Evolutionary conservation across 1,140 invertebrate genomes (phyloP), one percentile per base, ranked within the genome.

Genomic region (Drosophila biarmipes): DNA sequence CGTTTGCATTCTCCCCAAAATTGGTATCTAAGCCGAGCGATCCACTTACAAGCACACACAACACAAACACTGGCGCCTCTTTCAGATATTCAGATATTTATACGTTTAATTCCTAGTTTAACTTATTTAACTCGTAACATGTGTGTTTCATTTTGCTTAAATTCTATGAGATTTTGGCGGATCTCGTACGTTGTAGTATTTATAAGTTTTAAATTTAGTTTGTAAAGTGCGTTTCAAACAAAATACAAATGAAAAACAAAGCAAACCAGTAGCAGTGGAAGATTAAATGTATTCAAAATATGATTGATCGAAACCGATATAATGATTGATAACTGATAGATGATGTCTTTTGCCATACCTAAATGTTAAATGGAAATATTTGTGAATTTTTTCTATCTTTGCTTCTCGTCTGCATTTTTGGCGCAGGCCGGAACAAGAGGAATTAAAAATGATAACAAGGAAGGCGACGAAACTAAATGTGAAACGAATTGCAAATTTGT

Each of bases 121-220:
- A 85, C 43, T 84, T 85, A 85, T 86, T 85, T 86, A 86, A 80
- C 48, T 73, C 59, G 73, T 85, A 85, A 86, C 67, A 57, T 76
- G 73, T 77, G 55, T 67, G 75, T 76, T 76, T 68, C 64, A 54
- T 51, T 77, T 69, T 76, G 73, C 73, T 68, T 76, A 59, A 87
- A 82, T 87, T 80, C 82, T 87, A 87, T 89, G 84, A 89, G 84
- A 89, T 89, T 89, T 89, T 76, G 79, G 73, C 62, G 84, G 84
- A 89, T 89, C 84, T 89, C 84, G 72, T 89, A 89, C 79, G 84
- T 89, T 89, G 84, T 89, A 89, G 84, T 89, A 89, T 89, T 89
- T 89, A 80, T 89, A 89, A 89, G 84, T 89, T 89, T 89, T 89
- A 89, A 80, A 89, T 53, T 73, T 87, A 87, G 72, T 69, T 46